These are phyloP conservation scores for Eriocheir sinensis DNA, from an alignment of 1,140 invertebrate genomes.

Conservation along the genomic window DNA sequence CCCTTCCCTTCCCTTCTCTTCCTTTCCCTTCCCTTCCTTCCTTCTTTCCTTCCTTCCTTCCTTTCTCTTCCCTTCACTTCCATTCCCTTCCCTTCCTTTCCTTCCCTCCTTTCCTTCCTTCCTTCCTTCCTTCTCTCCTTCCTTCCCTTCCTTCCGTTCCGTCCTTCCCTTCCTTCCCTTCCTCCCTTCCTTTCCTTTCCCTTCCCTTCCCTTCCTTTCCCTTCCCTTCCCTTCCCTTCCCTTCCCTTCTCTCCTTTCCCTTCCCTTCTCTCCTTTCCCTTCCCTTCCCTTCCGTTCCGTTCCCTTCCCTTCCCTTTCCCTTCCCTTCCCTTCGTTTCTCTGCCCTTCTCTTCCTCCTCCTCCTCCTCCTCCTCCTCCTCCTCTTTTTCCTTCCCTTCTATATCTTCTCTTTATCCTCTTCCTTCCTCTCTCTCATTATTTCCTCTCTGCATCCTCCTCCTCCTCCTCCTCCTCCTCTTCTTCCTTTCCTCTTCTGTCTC, in stretches of 20 bases:
- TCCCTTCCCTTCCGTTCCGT: constrained; percentile 3
- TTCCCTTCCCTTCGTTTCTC: background rate
- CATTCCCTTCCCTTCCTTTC: background rate
- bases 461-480: background rate
- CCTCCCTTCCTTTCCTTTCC: background rate
- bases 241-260: background rate
- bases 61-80: background rate
- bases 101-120: background rate
- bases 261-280: background rate
- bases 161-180: background rate
- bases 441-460: background rate
- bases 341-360: constrained; percentile 32
- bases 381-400: constrained; percentile 30
- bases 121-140: background rate
- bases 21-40: background rate
- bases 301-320: background rate
- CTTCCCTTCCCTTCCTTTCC: background rate
- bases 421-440: background rate
- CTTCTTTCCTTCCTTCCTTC: background rate
- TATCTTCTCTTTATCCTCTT: background rate
- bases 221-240: background rate
- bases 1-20: background rate
- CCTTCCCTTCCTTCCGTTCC: background rate
- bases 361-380: too few species aligned
- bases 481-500: constrained; percentile 39